Evolutionary conservation across 2,113 vertebrate genomes (phyloP), one percentile per base, ranked within the genome.

Genomic region (Andinoacara biseriatus): DNA sequence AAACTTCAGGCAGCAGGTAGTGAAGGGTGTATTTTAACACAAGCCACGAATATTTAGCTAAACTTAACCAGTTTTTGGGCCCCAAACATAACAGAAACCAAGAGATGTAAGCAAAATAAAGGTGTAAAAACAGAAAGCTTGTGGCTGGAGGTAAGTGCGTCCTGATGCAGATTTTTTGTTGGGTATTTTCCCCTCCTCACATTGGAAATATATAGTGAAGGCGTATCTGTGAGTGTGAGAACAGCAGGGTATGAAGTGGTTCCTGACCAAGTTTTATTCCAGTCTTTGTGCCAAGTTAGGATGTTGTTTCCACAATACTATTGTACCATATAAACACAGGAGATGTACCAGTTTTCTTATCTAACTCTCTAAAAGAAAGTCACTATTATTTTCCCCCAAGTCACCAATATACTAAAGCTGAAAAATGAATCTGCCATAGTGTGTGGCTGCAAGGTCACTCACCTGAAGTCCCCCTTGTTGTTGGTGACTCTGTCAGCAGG

Each of bases 381-480:
- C 26, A 31, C 10, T 52, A 20, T 31, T 11, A 31, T 7, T n/a
- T 54, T 72, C 7, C 18, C 14, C 49, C 26, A 72, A 31, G 20
- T 72, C 31, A 0, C 46, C 46, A 54, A 11, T 72, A 72, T 72
- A 33, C 31, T 8, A 54, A 72, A 54, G 31, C 46, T 72, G 67
- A 54, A 72, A 72, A 31, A n/a, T 29, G 1, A 52, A 52, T 52
- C 65, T 62, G 24, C 17, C 52, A 58, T 20, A 24, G 17, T 43
- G 7, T n/a, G 2, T 54, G 11, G 13, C 14, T 72, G 62, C 10
- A 22, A 61, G 13, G 22, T n/a, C 33, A 81, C 94, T 86, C 95
- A 98, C 97, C 97, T 97, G 95, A 97, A 98, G 79, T 98, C 97
- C 43, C 97, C 97, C 88, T 97, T 97, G 95, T 97, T 97, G 94